phyloP scores from a whole-genome alignment of 2,113 vertebrate genomes.

The Entosphenus tridentatus region DNA sequence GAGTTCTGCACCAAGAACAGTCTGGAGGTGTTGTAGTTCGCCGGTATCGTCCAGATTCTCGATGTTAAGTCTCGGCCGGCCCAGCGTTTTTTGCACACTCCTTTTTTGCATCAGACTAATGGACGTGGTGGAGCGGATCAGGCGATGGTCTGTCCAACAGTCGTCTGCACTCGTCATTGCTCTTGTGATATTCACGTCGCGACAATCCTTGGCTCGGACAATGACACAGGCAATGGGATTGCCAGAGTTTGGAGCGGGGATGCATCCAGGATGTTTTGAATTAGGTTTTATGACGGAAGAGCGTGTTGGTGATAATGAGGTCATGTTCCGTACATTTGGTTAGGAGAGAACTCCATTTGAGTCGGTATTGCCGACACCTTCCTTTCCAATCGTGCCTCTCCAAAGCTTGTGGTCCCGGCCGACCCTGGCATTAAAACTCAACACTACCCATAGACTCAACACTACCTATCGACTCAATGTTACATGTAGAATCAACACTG shows the following conservation, averaged over 20 bases:
- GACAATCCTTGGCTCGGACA: neutral
- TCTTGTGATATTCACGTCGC: neutral
- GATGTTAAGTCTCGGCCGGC: neutral
- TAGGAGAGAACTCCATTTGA: neutral
- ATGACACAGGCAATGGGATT: neutral
- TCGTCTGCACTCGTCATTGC: neutral
- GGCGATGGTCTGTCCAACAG: neutral
- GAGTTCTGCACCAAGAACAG: neutral
- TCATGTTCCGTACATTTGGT: neutral
- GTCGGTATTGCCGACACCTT: neutral
- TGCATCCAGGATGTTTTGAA: slow-evolving; percentile 5
- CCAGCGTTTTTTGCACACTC: slow-evolving; percentile 3
- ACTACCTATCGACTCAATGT: no score
- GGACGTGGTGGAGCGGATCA: neutral
- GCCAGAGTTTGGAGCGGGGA: neutral
- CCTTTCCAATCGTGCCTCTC: neutral
- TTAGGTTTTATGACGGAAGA: neutral
- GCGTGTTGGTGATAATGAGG: neutral
- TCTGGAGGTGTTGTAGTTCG: neutral
- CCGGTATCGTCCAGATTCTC: neutral
- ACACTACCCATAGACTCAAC: no score
- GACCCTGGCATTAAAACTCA: neutral
- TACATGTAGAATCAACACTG: no score
- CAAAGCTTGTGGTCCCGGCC: neutral
- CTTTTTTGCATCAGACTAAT: neutral